Conservation (phyloP, 2,888 invertebrate genomes). For the Alloscopus bannaensis region DNA sequence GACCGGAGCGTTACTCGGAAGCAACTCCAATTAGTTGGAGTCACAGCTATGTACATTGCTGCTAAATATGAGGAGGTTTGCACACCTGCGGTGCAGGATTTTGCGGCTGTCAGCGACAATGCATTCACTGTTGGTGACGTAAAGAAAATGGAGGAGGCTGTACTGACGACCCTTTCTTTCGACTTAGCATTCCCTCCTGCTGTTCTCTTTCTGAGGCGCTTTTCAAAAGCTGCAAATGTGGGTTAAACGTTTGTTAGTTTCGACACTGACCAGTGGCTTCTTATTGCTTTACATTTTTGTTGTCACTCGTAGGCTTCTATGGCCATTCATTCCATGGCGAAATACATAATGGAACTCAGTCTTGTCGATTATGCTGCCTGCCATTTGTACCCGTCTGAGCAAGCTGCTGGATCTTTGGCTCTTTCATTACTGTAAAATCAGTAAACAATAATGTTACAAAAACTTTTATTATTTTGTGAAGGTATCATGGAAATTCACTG, state of each 20-base stretch:
- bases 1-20: conserved; percentile 81
- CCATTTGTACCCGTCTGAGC: conserved; percentile 86
- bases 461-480: no score
- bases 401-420: conserved; percentile 88
- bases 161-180: conserved; percentile 86
- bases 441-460: background rate
- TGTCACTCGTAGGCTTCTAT: conserved; percentile 79
- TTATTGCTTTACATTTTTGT: background rate
- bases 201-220: conserved; percentile 91
- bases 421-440: conserved; percentile 80
- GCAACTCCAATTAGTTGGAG: conserved; percentile 90
- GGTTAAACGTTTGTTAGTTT: conserved; percentile 40
- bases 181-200: conserved; percentile 91
- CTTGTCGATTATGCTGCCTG: conserved; percentile 88
- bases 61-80: conserved; percentile 97
- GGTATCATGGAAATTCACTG: no score
- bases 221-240: conserved; percentile 79
- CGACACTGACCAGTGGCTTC: background rate
- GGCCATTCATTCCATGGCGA: conserved; percentile 86
- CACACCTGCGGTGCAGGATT: conserved; percentile 90
- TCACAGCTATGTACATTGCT: conserved; percentile 92
- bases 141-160: conserved; percentile 87
- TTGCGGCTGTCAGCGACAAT: conserved; percentile 93
- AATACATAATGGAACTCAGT: conserved; percentile 92
- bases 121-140: conserved; percentile 88